phyloP scores from a whole-genome alignment of 1,140 invertebrate species.

The Platyscapa corneri region DNA sequence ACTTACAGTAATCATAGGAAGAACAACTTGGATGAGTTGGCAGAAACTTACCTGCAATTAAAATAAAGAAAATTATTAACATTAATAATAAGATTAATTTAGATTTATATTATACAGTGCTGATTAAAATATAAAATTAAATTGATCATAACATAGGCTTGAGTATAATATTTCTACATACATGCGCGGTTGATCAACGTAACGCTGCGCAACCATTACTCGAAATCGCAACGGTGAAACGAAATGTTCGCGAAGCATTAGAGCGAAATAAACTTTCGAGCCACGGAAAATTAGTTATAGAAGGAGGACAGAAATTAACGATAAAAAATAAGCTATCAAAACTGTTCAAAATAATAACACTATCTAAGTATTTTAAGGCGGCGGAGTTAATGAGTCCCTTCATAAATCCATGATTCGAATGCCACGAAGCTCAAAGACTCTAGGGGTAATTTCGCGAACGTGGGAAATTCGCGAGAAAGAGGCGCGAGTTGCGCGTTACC shows the following conservation, averaged over 20 bases:
- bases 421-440: constrained; percentile 1
- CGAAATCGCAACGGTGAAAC: neutral
- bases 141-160: neutral
- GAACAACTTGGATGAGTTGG: neutral
- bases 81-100: neutral
- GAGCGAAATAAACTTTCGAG: too few relatives aligned
- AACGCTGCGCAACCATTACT: neutral
- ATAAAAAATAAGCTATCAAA: too few relatives aligned
- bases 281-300: too few relatives aligned
- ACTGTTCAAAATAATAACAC: neutral
- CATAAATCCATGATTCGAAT: constrained; percentile 26
- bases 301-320: too few relatives aligned
- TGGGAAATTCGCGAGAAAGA: constrained; percentile 65
- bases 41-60: constrained; percentile 36
- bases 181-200: neutral
- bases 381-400: neutral
- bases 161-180: neutral
- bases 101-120: neutral
- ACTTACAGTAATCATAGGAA: neutral
- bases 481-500: constrained; percentile 27
- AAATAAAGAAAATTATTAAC: neutral
- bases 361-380: neutral
- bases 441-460: constrained; percentile 57
- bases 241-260: too few relatives aligned
- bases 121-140: neutral